Percentiles rank a stretch among this genome's conserved stretches.
Evolutionary conservation across 2,113 vertebrate species (phyloP).

Genomic region (Petroica traversi): DNA sequence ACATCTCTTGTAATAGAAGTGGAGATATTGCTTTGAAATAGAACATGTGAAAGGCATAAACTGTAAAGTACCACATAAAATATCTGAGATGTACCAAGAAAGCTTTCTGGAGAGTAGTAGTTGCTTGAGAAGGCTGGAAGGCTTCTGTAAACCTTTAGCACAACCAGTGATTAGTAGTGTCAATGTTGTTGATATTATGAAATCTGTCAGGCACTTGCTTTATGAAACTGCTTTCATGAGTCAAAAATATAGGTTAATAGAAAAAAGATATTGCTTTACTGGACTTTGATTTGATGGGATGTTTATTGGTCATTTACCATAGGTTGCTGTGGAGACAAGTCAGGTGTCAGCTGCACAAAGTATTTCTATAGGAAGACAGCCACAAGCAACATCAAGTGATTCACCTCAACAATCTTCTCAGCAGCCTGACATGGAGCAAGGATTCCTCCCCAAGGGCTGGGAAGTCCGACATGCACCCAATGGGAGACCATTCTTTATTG

Average conservation of each 20-base stretch:
- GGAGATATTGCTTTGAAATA: not conserved
- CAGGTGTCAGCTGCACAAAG: slow-evolving; percentile 55
- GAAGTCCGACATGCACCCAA: slow-evolving; percentile 89
- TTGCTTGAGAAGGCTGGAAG: not conserved
- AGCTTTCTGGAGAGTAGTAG: not conserved
- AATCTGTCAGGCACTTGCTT: not conserved
- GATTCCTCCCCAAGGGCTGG: slow-evolving; percentile 88
- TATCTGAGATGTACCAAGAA: not conserved
- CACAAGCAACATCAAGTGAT: slow-evolving; percentile 45
- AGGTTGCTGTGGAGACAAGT: slow-evolving; percentile 74
- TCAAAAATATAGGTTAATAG: not conserved
- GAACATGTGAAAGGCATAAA: fast-evolving
- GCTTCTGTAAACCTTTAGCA: not conserved
- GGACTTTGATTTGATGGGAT: not conserved
- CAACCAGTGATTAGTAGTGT: not conserved
- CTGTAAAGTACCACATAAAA: not conserved
- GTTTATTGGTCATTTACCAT: not conserved
- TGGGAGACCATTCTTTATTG: slow-evolving; percentile 92
- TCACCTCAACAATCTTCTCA: slow-evolving; percentile 67
- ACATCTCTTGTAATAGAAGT: fast-evolving
- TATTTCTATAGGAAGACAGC: slow-evolving; percentile 41
- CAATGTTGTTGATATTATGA: not conserved
- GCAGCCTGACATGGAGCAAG: slow-evolving; percentile 70
- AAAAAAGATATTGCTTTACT: not conserved
- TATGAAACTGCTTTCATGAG: not conserved